Conservation (phyloP, 2,797 vertebrate genomes). For the Spinus olivaceus region DNA sequence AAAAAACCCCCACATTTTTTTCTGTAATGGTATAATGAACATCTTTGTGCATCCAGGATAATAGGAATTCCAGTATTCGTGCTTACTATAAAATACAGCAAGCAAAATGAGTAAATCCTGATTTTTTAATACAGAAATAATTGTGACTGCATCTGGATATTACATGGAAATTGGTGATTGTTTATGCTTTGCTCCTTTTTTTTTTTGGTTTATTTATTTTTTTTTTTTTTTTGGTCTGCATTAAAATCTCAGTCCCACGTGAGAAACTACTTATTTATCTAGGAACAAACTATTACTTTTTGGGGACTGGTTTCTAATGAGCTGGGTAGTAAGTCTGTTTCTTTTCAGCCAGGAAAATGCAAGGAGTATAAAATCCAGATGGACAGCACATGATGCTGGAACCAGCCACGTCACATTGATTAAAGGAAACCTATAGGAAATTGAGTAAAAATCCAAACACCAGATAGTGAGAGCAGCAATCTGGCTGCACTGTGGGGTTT, state of each 20-base stretch:
- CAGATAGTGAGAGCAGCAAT: not conserved
- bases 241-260: slow-evolving; percentile 30
- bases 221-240: not conserved
- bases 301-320: not conserved
- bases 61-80: not conserved
- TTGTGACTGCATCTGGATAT: not conserved
- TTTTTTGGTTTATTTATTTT: not conserved
- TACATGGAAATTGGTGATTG: slow-evolving; percentile 9
- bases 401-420: not conserved
- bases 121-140: not conserved
- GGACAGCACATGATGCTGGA: slow-evolving; percentile 39
- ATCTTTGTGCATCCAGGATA: not conserved
- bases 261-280: slow-evolving; percentile 40
- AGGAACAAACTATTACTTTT: slow-evolving; percentile 49
- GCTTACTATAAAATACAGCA: not conserved
- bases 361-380: slow-evolving; percentile 55
- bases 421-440: slow-evolving; percentile 4
- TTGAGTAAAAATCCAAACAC: not conserved
- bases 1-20: not conserved
- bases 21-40: not conserved
- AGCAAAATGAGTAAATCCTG: not conserved
- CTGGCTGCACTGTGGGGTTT: not conserved
- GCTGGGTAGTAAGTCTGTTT: not conserved
- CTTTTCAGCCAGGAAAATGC: not conserved
- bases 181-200: slow-evolving; percentile 17